Base-by-base conservation (phyloP, 1,140 invertebrate genomes). In the Pteromalus puparum region DNA sequence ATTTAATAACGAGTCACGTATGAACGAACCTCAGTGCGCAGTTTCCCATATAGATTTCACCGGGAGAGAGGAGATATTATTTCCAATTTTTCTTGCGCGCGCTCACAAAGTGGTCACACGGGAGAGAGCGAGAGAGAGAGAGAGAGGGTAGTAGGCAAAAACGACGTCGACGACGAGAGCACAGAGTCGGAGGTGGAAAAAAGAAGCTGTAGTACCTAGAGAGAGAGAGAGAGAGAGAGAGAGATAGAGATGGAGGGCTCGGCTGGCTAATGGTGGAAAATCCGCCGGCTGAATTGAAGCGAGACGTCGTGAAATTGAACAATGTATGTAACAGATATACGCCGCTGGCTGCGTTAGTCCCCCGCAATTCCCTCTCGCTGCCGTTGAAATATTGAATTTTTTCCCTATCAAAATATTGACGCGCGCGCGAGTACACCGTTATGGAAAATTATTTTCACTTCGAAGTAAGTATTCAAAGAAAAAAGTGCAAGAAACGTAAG, bases 251-350 rank as follows among this genome's bases (percentile, higher is more conserved):
- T 78, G 34, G 85, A 75, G 79, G 70, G 82, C 30, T 46, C 30
- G 82, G 81, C 80, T 76, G 85, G 86, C 89, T 90, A 90, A 90
- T 90, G 90, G 90, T 89, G 88, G 90, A 90, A 90, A 90, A 90
- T 90, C 90, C 89, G 87, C 86, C 87, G 87, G 85, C 87, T 90
- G 89, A 90, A 89, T 90, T 88, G 90, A 90, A 90, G 89, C 89
- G 89, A 90, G 89, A 90, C 90, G 88, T 90, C 90, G 89, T 89
- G 90, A 90, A 90, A 90, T 90, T 90, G 90, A 90, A 90, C 90
- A 90, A 90, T 82, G 84, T 85, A 85, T 89, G 89, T 89, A 89
- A 88, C 83, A 85, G 88, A 90, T 88, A 85, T 81, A 85, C 38
- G 34, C 81, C 21, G 46, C 38, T 5, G 3, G 15, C 34, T 12